A percentile compares a stretch with the other conserved stretches of the same genome.
Conservation (phyloP, 2,888 invertebrate species). For the Dioctria rufipes region DNA sequence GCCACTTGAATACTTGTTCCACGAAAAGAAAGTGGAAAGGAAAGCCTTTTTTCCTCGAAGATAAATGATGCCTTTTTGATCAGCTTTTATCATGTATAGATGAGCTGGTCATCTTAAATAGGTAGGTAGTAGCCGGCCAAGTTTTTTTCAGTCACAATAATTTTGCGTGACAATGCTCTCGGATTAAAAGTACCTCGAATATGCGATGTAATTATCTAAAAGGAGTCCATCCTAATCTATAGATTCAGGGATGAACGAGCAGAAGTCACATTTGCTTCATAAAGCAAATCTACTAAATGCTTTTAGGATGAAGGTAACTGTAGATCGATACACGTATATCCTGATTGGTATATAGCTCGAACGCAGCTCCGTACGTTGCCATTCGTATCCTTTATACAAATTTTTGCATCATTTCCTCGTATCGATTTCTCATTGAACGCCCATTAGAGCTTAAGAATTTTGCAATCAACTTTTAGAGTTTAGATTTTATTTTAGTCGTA, state of each 20-base stretch:
- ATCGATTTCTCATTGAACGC: constrained; percentile 15
- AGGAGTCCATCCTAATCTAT: constrained; percentile 12
- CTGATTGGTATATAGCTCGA: constrained; percentile 15
- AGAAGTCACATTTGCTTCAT: neutral
- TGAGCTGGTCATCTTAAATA: too few relatives aligned
- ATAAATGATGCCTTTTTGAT: too few relatives aligned
- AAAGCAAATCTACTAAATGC: constrained; percentile 17
- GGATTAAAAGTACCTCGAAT: constrained; percentile 37
- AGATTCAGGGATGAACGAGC: neutral
- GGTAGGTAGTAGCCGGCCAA: neutral
- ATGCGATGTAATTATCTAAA: constrained; percentile 46
- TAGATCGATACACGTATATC: constrained; percentile 6
- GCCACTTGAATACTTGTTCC: too few relatives aligned
- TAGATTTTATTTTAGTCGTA: neutral
- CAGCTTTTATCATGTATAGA: too few relatives aligned
- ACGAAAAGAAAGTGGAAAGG: too few relatives aligned
- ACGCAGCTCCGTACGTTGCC: constrained; percentile 19
- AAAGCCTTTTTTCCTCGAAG: too few relatives aligned
- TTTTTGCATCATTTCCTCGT: constrained; percentile 36
- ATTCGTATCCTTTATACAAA: constrained; percentile 33
- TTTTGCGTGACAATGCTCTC: constrained; percentile 18
- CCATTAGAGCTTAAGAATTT: constrained; percentile 14
- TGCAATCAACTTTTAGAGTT: constrained; percentile 34
- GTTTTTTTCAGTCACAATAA: neutral
- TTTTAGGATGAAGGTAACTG: neutral